phyloP scores from a whole-genome alignment of 1,140 invertebrate species.

The Piezodorus guildinii region DNA sequence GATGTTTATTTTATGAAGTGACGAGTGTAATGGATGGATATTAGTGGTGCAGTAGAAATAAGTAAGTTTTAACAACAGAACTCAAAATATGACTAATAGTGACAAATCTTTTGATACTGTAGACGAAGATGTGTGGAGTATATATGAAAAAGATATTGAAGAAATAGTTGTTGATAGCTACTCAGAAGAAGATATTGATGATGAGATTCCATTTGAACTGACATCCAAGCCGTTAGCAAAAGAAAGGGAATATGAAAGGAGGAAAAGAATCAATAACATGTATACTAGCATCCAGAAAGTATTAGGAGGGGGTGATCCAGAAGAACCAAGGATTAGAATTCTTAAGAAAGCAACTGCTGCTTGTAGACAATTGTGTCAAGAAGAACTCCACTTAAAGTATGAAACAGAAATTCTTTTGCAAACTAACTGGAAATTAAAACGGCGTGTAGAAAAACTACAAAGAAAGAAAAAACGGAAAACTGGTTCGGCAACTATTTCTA shows the following conservation, averaged over 20 bases:
- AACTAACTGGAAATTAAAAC: not conserved
- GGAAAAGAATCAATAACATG: too few species aligned
- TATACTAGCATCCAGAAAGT: too few species aligned
- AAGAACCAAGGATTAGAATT: not conserved
- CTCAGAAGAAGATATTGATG: not conserved
- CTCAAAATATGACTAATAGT: too few species aligned
- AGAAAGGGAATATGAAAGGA: not conserved
- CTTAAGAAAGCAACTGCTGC: not conserved
- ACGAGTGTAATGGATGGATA: too few species aligned
- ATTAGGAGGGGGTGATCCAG: too few species aligned
- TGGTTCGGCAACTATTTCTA: not conserved
- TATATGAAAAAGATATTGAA: slow-evolving; percentile 10
- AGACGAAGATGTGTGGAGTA: too few species aligned
- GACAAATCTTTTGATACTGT: too few species aligned
- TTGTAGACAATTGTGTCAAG: not conserved
- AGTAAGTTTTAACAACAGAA: too few species aligned
- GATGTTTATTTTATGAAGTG: too few species aligned
- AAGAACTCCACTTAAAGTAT: not conserved
- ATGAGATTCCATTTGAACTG: not conserved
- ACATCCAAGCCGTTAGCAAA: not conserved
- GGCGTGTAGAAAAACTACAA: not conserved
- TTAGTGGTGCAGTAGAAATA: too few species aligned
- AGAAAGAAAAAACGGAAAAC: not conserved
- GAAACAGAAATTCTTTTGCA: not conserved
- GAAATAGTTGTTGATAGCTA: not conserved